Evolutionary conservation across 2,113 vertebrate genomes (phyloP), one percentile per base, ranked within the genome.

Genomic region (Prolemur simus): DNA sequence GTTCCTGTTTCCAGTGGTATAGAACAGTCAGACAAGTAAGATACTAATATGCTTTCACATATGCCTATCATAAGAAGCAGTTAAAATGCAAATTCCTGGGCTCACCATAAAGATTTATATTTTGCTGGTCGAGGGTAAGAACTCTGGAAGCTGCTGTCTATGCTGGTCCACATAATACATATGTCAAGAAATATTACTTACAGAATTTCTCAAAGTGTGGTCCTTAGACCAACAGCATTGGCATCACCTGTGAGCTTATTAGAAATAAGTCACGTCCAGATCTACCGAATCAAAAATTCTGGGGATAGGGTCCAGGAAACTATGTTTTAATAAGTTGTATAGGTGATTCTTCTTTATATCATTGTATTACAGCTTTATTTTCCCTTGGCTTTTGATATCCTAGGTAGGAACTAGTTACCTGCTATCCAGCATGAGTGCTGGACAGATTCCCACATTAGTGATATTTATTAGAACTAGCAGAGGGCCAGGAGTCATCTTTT

Each of bases 261-360:
- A 73, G 34, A 87, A 90, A 37, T 15, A 0, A 92, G 29, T 6
- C 29, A 25, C 0, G 39, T 45, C 6, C 29, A 68, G 34, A 47
- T 39, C 10, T 63, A 95, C 21, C 14, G 8, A 73, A 92, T 87
- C 45, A 83, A 60, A 97, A 96, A 92, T 69, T 73, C 34, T 84
- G 5, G 32, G 11, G 34, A 58, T 52, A 12, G 20, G 45, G 9
- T 37, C 32, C 42, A 87, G 21, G 37, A 81, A 80, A 91, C n/a
- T 63, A 4, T 42, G 76, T 56, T 94, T 94, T 47, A 89, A 95
- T 54, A 60, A 95, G 76, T 9, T 64, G 39, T 82, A 49, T 7
- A 87, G 52, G 52, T 80, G 63, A 80, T 34, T 77, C 68, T 71
- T 93, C 54, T 54, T 54, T 54, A 18, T 89, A 76, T 47, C 20